Evolutionary conservation across 2,113 vertebrate species (phyloP).

Genomic region (Corydoras sp.): DNA sequence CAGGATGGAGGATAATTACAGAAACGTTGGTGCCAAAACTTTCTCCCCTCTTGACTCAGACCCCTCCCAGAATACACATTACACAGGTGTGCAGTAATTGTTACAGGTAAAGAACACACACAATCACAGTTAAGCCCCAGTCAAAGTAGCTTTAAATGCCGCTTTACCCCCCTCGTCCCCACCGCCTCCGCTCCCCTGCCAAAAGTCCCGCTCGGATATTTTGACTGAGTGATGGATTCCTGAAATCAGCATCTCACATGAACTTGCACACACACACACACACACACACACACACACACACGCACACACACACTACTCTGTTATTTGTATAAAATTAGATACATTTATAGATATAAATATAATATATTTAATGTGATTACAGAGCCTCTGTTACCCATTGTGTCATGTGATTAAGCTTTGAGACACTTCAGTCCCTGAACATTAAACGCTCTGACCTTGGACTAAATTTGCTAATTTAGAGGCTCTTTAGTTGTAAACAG

Average conservation of each 20-base stretch:
- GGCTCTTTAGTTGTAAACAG: too few species aligned
- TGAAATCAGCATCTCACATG: constrained; percentile 29
- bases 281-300: background rate
- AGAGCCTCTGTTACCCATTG: too few species aligned
- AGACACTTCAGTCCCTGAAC: too few species aligned
- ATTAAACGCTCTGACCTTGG: too few species aligned
- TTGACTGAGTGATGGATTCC: constrained; percentile 44
- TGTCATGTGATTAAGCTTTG: too few species aligned
- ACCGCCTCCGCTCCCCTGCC: background rate
- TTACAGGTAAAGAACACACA: constrained; percentile 11
- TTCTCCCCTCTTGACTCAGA: background rate
- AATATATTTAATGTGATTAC: too few species aligned
- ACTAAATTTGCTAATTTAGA: too few species aligned
- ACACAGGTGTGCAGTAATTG: constrained; percentile 44
- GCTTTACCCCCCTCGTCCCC: background rate
- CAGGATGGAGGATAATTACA: constrained; percentile 4
- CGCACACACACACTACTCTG: background rate
- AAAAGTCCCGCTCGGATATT: constrained; percentile 19
- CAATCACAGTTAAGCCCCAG: constrained; percentile 31
- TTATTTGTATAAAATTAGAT: too few species aligned
- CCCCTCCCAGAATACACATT: background rate
- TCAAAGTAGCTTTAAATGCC: background rate
- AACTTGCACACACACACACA: background rate
- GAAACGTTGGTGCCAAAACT: constrained; percentile 2
- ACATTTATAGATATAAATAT: too few species aligned